phyloP scores from a whole-genome alignment of 2,888 invertebrate species.

The Punctoribates punctum region DNA sequence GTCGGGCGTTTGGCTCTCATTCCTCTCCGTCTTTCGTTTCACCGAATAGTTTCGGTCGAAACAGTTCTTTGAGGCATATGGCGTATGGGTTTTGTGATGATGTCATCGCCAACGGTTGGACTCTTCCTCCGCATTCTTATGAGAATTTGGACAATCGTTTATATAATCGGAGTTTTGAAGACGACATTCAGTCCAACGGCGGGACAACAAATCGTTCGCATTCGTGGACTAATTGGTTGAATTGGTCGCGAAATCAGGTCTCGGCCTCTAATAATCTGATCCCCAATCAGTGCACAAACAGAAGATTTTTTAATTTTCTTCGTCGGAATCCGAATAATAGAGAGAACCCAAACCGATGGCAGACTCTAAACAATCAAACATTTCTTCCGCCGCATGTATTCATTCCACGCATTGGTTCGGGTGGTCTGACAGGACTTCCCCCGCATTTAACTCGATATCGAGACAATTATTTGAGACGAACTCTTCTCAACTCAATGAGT shows the following conservation, averaged over 20 bases:
- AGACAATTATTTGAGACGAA: not conserved
- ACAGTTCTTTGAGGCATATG: conserved; percentile 15
- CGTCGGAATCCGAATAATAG: not conserved
- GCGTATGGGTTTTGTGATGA: not conserved
- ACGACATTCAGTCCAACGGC: conserved; percentile 1
- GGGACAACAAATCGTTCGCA: not conserved
- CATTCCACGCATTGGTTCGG: conserved; percentile 15
- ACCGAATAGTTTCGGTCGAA: not conserved
- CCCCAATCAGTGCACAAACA: not conserved
- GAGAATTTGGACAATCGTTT: not conserved
- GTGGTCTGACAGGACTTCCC: not conserved
- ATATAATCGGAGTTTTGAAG: conserved; percentile 1
- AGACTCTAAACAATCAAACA: too few relatives aligned
- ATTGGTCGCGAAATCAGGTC: conserved; percentile 16
- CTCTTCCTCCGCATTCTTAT: conserved; percentile 20
- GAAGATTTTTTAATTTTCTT: conserved; percentile 13
- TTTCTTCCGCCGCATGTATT: conserved; percentile 22
- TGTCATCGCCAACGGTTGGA: not conserved
- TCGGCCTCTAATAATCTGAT: not conserved
- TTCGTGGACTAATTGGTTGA: conserved; percentile 27
- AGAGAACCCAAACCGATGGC: not conserved
- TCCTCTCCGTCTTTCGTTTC: not conserved
- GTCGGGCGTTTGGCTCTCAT: not conserved
- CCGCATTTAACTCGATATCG: conserved; percentile 4
- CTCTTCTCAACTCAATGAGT: not conserved